These are phyloP conservation scores for Ibidorhyncha struthersii DNA, from an alignment of 2,113 vertebrate species.

Conservation along the genomic window DNA sequence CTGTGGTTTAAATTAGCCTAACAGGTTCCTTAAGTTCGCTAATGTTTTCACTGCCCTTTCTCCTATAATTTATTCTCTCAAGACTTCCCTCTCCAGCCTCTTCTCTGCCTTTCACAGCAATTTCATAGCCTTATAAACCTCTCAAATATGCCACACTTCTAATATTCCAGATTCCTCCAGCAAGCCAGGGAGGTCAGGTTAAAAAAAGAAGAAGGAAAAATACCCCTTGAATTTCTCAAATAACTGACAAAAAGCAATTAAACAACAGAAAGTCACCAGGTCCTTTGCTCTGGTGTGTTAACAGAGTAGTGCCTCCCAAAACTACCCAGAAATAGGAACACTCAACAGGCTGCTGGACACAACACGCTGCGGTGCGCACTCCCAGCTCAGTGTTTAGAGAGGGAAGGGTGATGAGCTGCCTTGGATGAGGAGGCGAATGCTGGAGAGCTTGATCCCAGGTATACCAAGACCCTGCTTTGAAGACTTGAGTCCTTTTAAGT, in stretches of 20 bases:
- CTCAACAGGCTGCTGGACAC: neutral
- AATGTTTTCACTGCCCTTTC: neutral
- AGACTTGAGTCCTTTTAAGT: neutral
- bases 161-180: neutral
- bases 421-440: neutral
- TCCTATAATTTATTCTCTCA: neutral
- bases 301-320: neutral
- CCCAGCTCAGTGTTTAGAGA: neutral
- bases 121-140: neutral
- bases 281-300: neutral
- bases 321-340: neutral
- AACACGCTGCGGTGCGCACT: neutral
- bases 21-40: neutral
- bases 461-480: neutral
- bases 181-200: neutral
- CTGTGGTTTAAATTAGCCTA: neutral
- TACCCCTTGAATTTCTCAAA: neutral
- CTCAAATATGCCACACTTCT: neutral
- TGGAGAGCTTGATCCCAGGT: neutral
- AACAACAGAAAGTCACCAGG: neutral
- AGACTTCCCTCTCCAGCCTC: neutral
- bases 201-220: neutral
- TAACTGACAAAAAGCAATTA: neutral
- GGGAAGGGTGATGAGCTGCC: neutral
- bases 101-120: neutral